Evolutionary conservation across 2,797 vertebrate genomes (phyloP), one percentile per base, ranked within the genome.

Genomic region (Acanthopagrus latus): DNA sequence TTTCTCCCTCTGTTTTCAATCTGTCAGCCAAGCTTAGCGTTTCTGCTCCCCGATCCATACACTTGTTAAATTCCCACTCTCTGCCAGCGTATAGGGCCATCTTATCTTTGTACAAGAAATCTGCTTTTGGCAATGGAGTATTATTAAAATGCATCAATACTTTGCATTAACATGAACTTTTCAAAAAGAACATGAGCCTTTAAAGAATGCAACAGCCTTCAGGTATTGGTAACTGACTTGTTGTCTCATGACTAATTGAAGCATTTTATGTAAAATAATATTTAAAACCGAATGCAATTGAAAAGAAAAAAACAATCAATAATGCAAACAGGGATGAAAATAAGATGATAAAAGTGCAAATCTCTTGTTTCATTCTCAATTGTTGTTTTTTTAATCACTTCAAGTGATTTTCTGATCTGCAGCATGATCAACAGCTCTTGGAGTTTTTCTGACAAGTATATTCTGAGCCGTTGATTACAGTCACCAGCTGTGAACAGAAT

Each of bases 1-100:
- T 94, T 94, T 89, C 88, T 85, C 71, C 80, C 85, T 89, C 84
- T 76, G 75, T 91, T 93, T 91, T 90, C 81, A 86, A 88, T 94
- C 87, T 85, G 85, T 90, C 89, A 90, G 82, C 78, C 63, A 75
- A 87, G 84, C 89, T 85, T 82, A 76, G 80, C 38, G 44, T 78
- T 60, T 57, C 71, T 76, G 78, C 71, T 81, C 72, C 46, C 52
- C 78, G 55, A 88, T 90, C 82, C 83, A 84, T 86, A 78, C 48
- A 80, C 81, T 84, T 87, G 82, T 92, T 89, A 78, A 84, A 86
- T 89, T 86, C 60, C 68, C 55, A 77, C 75, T 86, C 70, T 86
- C 57, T 43, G 54, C 21, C 29, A 80, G 74, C 25, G 90, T 84
- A 89, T 84, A 72, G 84, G 70, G 76, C 71, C 46, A 74, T 84